phyloP scores from a whole-genome alignment of 1,140 invertebrate species.

The Drosophila albomicans region DNA sequence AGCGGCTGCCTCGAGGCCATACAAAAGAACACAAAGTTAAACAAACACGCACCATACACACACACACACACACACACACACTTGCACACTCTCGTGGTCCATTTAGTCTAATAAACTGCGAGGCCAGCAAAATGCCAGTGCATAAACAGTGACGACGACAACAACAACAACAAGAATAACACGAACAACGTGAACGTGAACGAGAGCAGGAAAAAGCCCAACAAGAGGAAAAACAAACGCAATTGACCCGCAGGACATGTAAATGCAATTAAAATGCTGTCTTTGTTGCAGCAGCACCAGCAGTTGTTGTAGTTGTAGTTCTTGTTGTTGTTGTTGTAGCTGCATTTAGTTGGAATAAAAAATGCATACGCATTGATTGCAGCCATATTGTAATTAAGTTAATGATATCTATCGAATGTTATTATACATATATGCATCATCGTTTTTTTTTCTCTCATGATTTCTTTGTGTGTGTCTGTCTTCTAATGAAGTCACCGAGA shows the following conservation, averaged over 20 bases:
- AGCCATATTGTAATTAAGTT: constrained; percentile 69
- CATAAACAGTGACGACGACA: constrained; percentile 28
- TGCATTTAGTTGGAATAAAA: constrained; percentile 29
- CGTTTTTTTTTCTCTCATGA: constrained; percentile 34
- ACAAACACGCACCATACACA: constrained; percentile 21
- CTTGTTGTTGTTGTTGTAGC: constrained; percentile 19
- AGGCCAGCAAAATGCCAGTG: constrained; percentile 41
- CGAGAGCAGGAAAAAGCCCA: constrained; percentile 44
- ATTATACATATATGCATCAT: constrained; percentile 3
- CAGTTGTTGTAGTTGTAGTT: constrained; percentile 22
- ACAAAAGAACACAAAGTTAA: constrained; percentile 52
- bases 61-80: constrained; percentile 21
- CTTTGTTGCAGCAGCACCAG: constrained; percentile 26
- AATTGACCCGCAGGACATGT: constrained; percentile 76
- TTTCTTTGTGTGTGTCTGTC: background rate
- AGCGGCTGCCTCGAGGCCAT: constrained; percentile 50
- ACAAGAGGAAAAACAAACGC: constrained; percentile 52
- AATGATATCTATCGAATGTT: constrained; percentile 52
- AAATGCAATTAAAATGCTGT: constrained; percentile 77
- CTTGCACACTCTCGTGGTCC: constrained; percentile 16
- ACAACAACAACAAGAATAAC: constrained; percentile 18
- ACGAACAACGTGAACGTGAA: constrained; percentile 19
- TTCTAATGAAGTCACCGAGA: constrained; percentile 29
- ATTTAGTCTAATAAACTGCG: constrained; percentile 78
- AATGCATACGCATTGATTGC: constrained; percentile 66